phyloP scores from a whole-genome alignment of 1,140 invertebrate species.

The Trinorchestia longiramus region DNA sequence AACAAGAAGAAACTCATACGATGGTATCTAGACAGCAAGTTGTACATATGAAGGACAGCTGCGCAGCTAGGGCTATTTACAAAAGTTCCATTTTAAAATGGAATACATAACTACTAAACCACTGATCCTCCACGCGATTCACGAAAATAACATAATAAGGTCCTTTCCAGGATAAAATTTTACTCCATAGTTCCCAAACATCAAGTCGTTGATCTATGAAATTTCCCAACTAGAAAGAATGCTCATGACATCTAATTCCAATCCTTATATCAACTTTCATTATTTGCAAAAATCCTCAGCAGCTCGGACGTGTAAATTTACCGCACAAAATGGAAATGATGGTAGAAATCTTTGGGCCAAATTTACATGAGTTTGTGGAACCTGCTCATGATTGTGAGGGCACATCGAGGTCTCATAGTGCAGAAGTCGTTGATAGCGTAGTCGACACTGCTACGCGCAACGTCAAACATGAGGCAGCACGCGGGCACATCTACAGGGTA shows the following conservation, averaged over 20 bases:
- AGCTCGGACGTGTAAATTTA: not conserved
- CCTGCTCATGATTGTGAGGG: constrained; percentile 40
- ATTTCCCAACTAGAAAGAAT: too few relatives aligned
- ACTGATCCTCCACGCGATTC: not conserved
- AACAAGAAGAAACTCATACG: not conserved
- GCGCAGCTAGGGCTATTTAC: not conserved
- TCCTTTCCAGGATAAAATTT: not conserved
- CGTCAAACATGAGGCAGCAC: constrained; percentile 33
- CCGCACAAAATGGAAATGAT: not conserved
- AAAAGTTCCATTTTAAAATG: not conserved
- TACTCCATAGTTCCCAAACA: not conserved
- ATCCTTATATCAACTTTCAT: not conserved
- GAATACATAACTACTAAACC: not conserved
- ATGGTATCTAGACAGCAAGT: not conserved
- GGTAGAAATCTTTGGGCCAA: not conserved
- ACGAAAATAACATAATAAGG: not conserved
- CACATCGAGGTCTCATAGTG: not conserved
- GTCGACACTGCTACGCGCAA: not conserved
- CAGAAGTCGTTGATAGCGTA: constrained; percentile 35
- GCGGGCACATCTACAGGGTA: constrained; percentile 25
- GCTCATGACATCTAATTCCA: not conserved
- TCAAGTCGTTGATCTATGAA: too few relatives aligned
- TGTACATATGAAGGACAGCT: not conserved
- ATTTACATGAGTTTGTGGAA: constrained; percentile 47
- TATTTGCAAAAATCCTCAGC: not conserved